A percentile compares a stretch with the other conserved stretches of the same genome.
phyloP scores from a whole-genome alignment of 2,888 invertebrate genomes.

The Itoplectis maculator region DNA sequence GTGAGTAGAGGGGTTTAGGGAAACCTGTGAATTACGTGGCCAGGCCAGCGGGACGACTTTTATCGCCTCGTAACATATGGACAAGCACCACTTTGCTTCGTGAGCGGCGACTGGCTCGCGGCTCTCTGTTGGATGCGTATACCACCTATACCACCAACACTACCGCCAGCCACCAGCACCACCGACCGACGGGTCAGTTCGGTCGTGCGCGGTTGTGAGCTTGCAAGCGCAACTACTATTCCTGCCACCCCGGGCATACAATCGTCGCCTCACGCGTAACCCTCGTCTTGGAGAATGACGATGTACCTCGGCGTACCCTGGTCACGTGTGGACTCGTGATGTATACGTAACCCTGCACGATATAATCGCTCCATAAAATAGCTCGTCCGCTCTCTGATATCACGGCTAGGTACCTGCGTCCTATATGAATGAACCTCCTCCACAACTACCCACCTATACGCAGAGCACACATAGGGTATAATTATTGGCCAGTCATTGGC shows the following conservation, averaged over 20 bases:
- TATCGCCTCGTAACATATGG: conserved; percentile 65
- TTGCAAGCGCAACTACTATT: conserved; percentile 49
- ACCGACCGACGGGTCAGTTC: conserved; percentile 52
- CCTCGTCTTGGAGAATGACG: conserved; percentile 42
- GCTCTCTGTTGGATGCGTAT: conserved; percentile 32
- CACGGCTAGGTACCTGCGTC: background rate
- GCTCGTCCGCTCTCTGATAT: conserved; percentile 17
- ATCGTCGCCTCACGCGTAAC: conserved; percentile 55
- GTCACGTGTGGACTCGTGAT: conserved; percentile 60
- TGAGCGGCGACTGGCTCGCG: conserved; percentile 46
- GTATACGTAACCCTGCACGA: conserved; percentile 39
- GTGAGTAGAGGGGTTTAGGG: conserved; percentile 8
- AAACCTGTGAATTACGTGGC: conserved; percentile 50
- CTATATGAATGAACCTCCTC: conserved; percentile 25
- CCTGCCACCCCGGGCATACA: conserved; percentile 38
- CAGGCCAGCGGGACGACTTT: conserved; percentile 55
- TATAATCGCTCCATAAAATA: conserved; percentile 53
- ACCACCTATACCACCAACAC: background rate
- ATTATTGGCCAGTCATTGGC: background rate
- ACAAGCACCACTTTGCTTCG: conserved; percentile 66
- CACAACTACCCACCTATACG: too few relatives aligned
- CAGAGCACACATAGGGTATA: background rate
- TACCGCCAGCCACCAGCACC: conserved; percentile 3
- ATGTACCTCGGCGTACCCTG: conserved; percentile 40
- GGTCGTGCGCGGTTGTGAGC: conserved; percentile 50